Conservation (phyloP, 2,888 invertebrate species). For the Coenonympha arcania region DNA sequence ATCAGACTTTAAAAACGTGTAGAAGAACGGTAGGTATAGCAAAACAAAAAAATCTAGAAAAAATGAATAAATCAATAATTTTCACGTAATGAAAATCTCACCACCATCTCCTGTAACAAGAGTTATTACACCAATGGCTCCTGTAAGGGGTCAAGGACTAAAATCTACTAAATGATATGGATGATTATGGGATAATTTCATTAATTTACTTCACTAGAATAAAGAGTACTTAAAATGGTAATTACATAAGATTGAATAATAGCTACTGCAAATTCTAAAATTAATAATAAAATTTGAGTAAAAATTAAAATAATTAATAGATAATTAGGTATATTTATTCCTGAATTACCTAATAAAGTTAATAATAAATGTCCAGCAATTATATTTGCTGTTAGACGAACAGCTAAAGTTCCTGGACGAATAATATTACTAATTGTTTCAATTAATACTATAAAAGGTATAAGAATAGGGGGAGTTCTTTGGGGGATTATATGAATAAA, state of each 20-base stretch:
- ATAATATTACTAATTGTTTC: conserved; percentile 83
- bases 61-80: too few relatives aligned
- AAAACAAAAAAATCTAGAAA: too few relatives aligned
- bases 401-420: conserved; percentile 79
- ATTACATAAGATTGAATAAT: conserved; percentile 80
- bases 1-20: too few relatives aligned
- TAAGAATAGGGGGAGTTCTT: conserved; percentile 74
- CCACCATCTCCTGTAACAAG: too few relatives aligned
- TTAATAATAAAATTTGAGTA: conserved; percentile 68
- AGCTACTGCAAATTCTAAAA: conserved; percentile 75
- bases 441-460: conserved; percentile 83
- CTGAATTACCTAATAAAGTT: conserved; percentile 71
- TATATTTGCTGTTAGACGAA: conserved; percentile 84
- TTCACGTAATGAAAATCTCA: too few relatives aligned
- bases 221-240: conserved; percentile 77
- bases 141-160: conserved; percentile 78
- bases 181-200: conserved; percentile 72
- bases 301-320: conserved; percentile 52
- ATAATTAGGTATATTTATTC: conserved; percentile 37
- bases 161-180: conserved; percentile 78
- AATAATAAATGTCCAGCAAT: conserved; percentile 81
- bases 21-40: too few relatives aligned
- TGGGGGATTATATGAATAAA: conserved; percentile 79
- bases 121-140: conserved; percentile 74
- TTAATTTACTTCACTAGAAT: conserved; percentile 79